phyloP scores from a whole-genome alignment of 2,888 invertebrate genomes.

The Pterostichus niger region DNA sequence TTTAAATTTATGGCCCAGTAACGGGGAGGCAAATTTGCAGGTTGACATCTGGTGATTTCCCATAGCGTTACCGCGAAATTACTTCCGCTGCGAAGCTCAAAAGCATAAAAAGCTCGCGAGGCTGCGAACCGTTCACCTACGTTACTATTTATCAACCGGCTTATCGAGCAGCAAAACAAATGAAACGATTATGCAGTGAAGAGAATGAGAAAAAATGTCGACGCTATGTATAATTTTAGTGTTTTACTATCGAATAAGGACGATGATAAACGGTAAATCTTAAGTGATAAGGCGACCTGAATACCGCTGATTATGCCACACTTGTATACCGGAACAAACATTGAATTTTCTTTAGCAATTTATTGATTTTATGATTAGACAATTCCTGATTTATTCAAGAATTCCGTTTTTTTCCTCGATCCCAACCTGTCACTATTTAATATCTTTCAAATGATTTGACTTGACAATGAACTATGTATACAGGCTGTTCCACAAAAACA shows the following conservation, averaged over 20 bases:
- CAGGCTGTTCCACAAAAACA: no score
- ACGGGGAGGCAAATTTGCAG: conserved; percentile 15
- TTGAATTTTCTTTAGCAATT: conserved; percentile 34
- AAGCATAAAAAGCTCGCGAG: neutral
- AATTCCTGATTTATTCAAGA: conserved; percentile 51
- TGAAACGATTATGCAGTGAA: conserved; percentile 3
- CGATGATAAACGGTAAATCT: neutral
- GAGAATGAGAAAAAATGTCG: conserved; percentile 13
- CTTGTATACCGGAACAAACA: conserved; percentile 38
- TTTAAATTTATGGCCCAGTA: conserved; percentile 35
- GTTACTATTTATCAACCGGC: conserved; percentile 29
- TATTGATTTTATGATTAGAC: conserved; percentile 60
- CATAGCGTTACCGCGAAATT: conserved; percentile 43
- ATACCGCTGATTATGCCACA: neutral
- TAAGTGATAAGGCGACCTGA: neutral
- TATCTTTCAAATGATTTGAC: no score
- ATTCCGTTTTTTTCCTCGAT: neutral
- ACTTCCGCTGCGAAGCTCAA: conserved; percentile 22
- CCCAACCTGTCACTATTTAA: no score
- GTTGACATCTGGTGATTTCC: conserved; percentile 52
- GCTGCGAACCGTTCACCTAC: conserved; percentile 22
- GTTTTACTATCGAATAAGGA: conserved; percentile 9
- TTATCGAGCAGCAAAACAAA: conserved; percentile 42
- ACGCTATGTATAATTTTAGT: neutral
- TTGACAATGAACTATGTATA: no score